phyloP scores from a whole-genome alignment of 2,113 vertebrate genomes.

The Mixornis gularis region DNA sequence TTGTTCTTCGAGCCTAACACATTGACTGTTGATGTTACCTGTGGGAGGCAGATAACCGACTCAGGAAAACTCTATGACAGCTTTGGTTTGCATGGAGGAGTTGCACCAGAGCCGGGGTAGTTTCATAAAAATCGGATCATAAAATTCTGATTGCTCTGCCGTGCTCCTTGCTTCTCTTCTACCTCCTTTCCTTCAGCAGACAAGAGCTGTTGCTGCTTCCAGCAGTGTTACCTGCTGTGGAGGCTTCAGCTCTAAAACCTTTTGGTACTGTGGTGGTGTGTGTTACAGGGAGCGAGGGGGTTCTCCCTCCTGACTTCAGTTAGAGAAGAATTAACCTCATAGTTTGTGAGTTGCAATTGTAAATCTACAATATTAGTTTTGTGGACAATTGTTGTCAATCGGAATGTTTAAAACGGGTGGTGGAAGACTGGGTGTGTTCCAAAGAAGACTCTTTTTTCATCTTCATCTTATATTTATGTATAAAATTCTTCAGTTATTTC shows the following conservation, averaged over 20 bases:
- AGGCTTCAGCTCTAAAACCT: background rate
- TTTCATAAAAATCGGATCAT: background rate
- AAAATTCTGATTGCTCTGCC: background rate
- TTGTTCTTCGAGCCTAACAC: background rate
- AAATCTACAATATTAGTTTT: background rate
- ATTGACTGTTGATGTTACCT: background rate
- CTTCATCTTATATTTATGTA: background rate
- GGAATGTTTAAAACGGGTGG: background rate
- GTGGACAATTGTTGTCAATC: background rate
- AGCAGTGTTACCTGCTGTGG: fast-evolving
- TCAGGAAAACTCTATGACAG: background rate
- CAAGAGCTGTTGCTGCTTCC: background rate
- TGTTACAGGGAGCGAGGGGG: background rate
- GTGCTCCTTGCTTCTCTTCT: background rate
- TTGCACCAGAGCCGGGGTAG: background rate
- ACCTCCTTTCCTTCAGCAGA: background rate
- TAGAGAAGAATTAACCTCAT: background rate
- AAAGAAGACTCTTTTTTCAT: background rate
- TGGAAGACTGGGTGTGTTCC: background rate
- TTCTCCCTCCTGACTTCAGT: background rate
- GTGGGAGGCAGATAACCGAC: background rate
- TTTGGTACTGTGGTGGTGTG: background rate
- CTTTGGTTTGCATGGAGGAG: background rate
- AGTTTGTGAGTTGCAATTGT: background rate
- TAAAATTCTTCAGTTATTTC: background rate